These are phyloP conservation scores for Ophiodon elongatus DNA, from an alignment of 2,113 vertebrate genomes.

Conservation along the genomic window DNA sequence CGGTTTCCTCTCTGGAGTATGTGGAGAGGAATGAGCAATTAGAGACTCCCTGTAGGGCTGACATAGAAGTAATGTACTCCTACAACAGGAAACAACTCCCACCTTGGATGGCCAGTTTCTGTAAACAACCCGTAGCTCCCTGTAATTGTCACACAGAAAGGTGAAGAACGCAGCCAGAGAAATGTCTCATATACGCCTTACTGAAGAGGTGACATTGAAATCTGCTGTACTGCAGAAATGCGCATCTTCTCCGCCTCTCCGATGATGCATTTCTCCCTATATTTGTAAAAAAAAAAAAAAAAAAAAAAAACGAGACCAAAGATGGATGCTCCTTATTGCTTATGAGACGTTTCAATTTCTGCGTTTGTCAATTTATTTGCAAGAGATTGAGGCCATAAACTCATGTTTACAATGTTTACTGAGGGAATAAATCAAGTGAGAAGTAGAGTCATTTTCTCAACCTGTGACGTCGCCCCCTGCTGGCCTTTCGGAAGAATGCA, in stretches of 20 bases:
- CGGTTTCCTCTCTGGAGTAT: slow-evolving; percentile 20
- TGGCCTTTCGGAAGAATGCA: not conserved
- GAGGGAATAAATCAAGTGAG: not conserved
- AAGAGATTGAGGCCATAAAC: not conserved
- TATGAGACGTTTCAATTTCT: not conserved
- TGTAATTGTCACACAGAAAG: not conserved
- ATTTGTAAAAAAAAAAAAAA: not conserved
- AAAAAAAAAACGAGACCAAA: not conserved
- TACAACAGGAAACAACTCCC: not conserved
- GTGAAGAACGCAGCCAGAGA: not conserved
- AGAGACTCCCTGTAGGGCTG: not conserved
- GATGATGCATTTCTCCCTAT: not conserved
- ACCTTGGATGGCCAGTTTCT: not conserved
- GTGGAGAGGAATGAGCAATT: slow-evolving; percentile 20
- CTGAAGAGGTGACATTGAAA: not conserved
- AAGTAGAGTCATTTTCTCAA: not conserved
- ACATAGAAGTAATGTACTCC: slow-evolving; percentile 11
- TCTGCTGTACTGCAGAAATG: not conserved
- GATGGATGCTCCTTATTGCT: not conserved
- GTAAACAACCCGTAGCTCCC: not conserved
- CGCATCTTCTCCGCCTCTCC: not conserved
- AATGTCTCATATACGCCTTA: not conserved
- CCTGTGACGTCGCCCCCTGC: not conserved
- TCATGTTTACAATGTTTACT: not conserved
- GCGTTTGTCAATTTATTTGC: not conserved